These are phyloP conservation scores for Erpetoichthys calabaricus DNA, from an alignment of 2,797 vertebrate species.

Conservation along the genomic window DNA sequence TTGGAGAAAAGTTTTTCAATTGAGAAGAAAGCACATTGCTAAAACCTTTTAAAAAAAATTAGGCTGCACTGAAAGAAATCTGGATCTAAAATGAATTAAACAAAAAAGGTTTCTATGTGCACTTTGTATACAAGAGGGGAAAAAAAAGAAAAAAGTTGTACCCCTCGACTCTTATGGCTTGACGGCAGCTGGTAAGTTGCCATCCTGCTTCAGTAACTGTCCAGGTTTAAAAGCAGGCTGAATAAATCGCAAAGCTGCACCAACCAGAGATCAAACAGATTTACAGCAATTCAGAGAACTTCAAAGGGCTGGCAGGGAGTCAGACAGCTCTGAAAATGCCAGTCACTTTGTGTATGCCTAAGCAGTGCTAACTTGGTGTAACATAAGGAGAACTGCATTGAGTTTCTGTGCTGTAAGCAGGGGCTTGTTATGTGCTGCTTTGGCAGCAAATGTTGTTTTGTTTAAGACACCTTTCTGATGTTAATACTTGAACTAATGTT, in stretches of 20 bases:
- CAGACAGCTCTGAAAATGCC: conserved; percentile 47
- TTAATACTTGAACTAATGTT: conserved; percentile 8
- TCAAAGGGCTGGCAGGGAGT: conserved; percentile 54
- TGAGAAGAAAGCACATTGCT: too few relatives aligned
- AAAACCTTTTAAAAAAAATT: too few relatives aligned
- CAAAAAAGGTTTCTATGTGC: conserved; percentile 16
- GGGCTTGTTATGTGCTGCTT: conserved; percentile 26
- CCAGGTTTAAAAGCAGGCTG: conserved; percentile 25
- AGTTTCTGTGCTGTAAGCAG: conserved; percentile 35
- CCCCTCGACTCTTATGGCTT: conserved; percentile 10
- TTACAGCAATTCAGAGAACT: conserved; percentile 36
- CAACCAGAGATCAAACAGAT: conserved; percentile 46
- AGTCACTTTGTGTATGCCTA: conserved; percentile 35
- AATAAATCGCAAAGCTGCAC: conserved; percentile 34
- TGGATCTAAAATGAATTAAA: too few relatives aligned
- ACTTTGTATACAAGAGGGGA: conserved; percentile 7
- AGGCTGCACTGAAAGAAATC: too few relatives aligned
- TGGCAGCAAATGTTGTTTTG: conserved; percentile 14
- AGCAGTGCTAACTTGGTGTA: conserved; percentile 25
- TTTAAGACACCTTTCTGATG: conserved; percentile 5
- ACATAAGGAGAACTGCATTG: conserved; percentile 44
- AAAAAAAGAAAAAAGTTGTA: conserved; percentile 12
- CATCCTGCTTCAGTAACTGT: conserved; percentile 19
- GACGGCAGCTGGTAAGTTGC: conserved; percentile 3
- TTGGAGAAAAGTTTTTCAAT: too few relatives aligned